Evolutionary conservation across 2,888 invertebrate species (phyloP).

Genomic region (Drosophila macrospina): DNA sequence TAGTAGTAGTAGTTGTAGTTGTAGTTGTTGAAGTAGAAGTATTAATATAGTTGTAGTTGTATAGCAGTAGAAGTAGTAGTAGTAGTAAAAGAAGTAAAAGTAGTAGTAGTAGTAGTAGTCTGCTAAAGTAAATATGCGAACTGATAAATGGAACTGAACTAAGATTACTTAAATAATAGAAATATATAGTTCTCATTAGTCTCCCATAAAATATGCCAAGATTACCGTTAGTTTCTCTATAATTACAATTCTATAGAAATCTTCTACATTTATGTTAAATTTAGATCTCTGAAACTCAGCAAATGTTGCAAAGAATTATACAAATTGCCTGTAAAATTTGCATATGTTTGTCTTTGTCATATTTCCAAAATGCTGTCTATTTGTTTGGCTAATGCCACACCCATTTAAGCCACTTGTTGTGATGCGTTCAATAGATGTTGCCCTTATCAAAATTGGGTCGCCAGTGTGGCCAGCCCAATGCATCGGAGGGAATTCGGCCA

Average conservation of each 20-base stretch:
- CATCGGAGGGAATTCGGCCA: slow-evolving; percentile 27
- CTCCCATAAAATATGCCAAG: background rate
- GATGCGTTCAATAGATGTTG: slow-evolving; percentile 24
- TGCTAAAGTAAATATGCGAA: too few relatives aligned
- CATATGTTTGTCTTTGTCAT: slow-evolving; percentile 9
- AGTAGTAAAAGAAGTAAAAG: too few relatives aligned
- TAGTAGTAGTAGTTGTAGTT: too few relatives aligned
- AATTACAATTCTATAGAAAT: slow-evolving; percentile 2
- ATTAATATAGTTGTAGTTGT: too few relatives aligned
- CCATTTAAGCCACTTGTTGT: slow-evolving; percentile 32
- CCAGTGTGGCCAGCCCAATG: slow-evolving; percentile 50
- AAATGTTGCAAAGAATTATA: slow-evolving; percentile 10
- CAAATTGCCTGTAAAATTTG: slow-evolving; percentile 8
- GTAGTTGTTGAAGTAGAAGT: too few relatives aligned
- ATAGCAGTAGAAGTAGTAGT: too few relatives aligned
- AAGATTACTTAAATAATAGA: too few relatives aligned
- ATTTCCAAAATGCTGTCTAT: background rate
- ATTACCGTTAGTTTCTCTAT: slow-evolving; percentile 9
- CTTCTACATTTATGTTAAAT: background rate
- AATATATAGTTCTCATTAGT: background rate
- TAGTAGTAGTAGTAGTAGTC: too few relatives aligned
- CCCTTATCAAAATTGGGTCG: slow-evolving; percentile 53
- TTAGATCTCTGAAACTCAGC: slow-evolving; percentile 2
- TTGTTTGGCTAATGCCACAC: slow-evolving; percentile 28
- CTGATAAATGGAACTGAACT: too few relatives aligned